Evolutionary conservation across 2,888 invertebrate species (phyloP).

Genomic region (Microctonus aethiopoides): DNA sequence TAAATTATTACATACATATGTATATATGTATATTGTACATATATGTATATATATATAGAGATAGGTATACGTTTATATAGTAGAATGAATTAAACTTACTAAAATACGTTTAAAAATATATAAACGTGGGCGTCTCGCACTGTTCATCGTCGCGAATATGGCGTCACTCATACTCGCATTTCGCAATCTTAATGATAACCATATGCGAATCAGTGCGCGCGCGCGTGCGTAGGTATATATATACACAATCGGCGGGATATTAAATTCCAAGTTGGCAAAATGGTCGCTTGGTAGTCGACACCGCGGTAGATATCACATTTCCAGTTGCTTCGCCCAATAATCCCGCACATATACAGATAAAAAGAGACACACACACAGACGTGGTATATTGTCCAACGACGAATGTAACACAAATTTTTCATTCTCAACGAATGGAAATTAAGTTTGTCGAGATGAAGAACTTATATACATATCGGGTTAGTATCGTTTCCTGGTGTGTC

Average conservation of each 20-base stretch:
- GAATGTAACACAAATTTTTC: slow-evolving; percentile 35
- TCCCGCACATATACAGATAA: not conserved
- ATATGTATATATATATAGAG: not conserved
- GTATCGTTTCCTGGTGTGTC: slow-evolving; percentile 15
- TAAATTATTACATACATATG: not conserved
- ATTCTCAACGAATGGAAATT: slow-evolving; percentile 35
- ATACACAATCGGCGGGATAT: slow-evolving; percentile 39
- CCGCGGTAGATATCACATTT: slow-evolving; percentile 45
- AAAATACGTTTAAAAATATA: not conserved
- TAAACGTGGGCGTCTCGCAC: slow-evolving; percentile 8
- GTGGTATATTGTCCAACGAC: slow-evolving; percentile 14
- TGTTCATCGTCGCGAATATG: not conserved
- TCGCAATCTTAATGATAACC: slow-evolving; percentile 26
- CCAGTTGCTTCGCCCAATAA: slow-evolving; percentile 36
- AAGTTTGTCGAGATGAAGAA: slow-evolving; percentile 37
- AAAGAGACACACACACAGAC: too few relatives aligned
- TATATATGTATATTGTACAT: too few relatives aligned
- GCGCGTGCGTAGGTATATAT: too few relatives aligned
- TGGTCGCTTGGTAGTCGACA: slow-evolving; percentile 43
- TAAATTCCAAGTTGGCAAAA: slow-evolving; percentile 43
- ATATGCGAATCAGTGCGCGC: slow-evolving; percentile 24
- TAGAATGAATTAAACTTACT: not conserved
- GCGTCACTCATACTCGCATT: not conserved
- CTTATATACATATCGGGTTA: not conserved
- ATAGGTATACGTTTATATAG: not conserved